phyloP scores from a whole-genome alignment of 2,797 vertebrate genomes.

The Falco biarmicus region DNA sequence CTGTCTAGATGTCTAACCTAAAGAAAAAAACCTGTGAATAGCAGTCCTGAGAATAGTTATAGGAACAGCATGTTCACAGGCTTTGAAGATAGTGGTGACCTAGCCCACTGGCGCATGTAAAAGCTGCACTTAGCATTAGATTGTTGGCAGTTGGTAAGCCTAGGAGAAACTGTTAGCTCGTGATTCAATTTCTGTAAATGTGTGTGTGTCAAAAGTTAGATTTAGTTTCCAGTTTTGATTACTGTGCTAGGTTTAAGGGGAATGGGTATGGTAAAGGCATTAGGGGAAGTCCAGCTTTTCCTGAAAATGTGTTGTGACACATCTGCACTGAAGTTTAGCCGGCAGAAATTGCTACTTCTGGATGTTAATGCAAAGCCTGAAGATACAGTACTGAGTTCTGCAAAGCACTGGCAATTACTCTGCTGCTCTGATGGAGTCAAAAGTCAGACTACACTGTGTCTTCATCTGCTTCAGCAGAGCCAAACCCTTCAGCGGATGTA shows the following conservation, averaged over 20 bases:
- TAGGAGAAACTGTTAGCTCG: background rate
- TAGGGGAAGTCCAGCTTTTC: background rate
- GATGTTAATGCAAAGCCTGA: background rate
- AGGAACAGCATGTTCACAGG: conserved; percentile 10
- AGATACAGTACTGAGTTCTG: background rate
- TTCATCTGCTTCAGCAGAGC: background rate
- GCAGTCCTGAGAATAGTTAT: background rate
- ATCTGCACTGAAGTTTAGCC: background rate
- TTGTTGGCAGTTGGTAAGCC: background rate
- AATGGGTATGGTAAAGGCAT: background rate
- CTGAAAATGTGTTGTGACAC: background rate
- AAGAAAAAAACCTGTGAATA: background rate
- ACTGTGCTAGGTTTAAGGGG: rapidly evolving
- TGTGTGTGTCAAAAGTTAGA: background rate
- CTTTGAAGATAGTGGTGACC: conserved; percentile 36
- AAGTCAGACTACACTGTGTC: background rate
- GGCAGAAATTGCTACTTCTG: background rate
- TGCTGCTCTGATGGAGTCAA: background rate
- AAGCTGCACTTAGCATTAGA: background rate
- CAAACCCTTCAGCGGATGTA: background rate
- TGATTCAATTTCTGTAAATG: background rate
- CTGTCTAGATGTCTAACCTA: background rate
- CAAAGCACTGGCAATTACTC: background rate
- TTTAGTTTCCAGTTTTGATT: background rate
- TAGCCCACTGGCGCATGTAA: background rate